phyloP scores from a whole-genome alignment of 1,140 invertebrate species.

The Stratiolaelaps scimitus region DNA sequence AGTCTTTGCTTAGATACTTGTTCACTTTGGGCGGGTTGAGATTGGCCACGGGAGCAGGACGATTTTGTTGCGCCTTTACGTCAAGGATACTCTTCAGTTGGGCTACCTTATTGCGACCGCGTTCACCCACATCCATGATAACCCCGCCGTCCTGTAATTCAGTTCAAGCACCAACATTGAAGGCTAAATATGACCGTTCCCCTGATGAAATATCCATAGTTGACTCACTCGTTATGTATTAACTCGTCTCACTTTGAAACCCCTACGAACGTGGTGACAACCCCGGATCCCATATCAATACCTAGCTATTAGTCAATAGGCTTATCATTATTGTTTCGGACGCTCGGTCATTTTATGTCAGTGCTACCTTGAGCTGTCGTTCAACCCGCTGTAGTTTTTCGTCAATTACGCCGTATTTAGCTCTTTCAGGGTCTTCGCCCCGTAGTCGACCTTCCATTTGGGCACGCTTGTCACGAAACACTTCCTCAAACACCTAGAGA shows the following conservation, averaged over 20 bases:
- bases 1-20: conserved; percentile 24
- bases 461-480: conserved; percentile 16
- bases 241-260: too few relatives aligned
- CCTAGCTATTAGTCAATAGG: too few relatives aligned
- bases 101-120: conserved; percentile 64
- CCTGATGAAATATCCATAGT: too few relatives aligned
- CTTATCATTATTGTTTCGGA: too few relatives aligned
- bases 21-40: conserved; percentile 21
- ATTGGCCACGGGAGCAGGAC: not conserved
- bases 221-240: too few relatives aligned
- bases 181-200: too few relatives aligned
- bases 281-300: too few relatives aligned
- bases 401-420: conserved; percentile 24
- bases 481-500: conserved; percentile 16
- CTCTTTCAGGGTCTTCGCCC: conserved; percentile 1
- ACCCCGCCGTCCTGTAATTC: conserved; percentile 2
- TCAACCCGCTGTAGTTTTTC: conserved; percentile 15
- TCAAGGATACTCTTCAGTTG: conserved; percentile 22
- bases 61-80: conserved; percentile 23
- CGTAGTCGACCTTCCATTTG: conserved; percentile 28
- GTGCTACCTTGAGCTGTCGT: conserved; percentile 7
- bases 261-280: too few relatives aligned
- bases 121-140: conserved; percentile 49
- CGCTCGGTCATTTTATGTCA: too few relatives aligned
- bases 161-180: too few relatives aligned